Base-by-base conservation (phyloP, 2,888 invertebrate species). In the Eupithecia centaureata region DNA sequence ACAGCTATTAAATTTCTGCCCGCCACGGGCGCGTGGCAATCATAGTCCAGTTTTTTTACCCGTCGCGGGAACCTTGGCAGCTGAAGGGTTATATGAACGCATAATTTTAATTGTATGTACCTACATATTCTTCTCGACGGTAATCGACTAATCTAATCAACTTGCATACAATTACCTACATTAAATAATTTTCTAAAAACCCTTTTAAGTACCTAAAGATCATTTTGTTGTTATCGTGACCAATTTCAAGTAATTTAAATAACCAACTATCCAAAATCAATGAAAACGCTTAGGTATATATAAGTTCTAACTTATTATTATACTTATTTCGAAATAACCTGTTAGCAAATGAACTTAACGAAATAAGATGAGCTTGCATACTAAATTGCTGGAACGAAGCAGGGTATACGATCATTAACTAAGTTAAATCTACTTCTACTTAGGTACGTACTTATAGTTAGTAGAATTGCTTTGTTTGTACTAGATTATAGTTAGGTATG, bases 191-290 rank as follows among this genome's bases (percentile, higher is more conserved):
- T 63, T 62, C 69, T 65, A 62, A 62, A 63, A 54, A 57, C 18
- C 59, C 47, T 67, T 32, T 57, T 62, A 58, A 3, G 28, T 52
- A 52, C 28, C 5, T 52, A 25, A 13, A 27, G 51, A 67, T 62
- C 59, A 51, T 65, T 67, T 61, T 56, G 54, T 62, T 57, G 18
- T n/a, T 52, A 60, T 71, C 74, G 74, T 74, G 73, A 73, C 27
- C 70, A 70, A 73, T 69, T 72, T 68, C 56, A 66, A 54, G 57
- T 69, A 60, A 69, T 69, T 62, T 65, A 65, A 54, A 68, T 57
- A 68, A 58, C 32, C 42, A 52, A 68, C 33, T 57, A 63, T 70
- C 47, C 38, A 56, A 67, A 74, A 70, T 68, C 73, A 73, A 74
- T 67, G 47, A 62, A 25, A 64, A 63, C 64, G 56, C 54, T 38